Evolutionary conservation across 2,888 invertebrate species (phyloP), one percentile per base, ranked within the genome.

Genomic region (Eupithecia vulgata): DNA sequence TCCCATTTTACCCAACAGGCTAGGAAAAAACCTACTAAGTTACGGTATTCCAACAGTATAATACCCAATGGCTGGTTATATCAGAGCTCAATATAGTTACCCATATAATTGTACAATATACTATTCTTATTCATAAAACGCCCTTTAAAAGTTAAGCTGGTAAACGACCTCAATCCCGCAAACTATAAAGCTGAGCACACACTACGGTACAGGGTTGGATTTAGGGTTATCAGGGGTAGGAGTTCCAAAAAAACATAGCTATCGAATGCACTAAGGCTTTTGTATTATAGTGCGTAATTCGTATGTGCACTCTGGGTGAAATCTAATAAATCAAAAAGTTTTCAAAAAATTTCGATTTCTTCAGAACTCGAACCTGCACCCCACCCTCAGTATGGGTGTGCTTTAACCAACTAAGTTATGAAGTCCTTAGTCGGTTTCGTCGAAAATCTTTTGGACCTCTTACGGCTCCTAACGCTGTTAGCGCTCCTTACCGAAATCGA

Each of bases 61-160:
- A 71, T 61, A 34, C 17, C 15, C 59, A 59, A 72, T 72, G 37
- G 45, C 72, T 68, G 57, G 71, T 64, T 70, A 75, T 68, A 72
- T 75, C 68, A 72, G 74, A 76, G 71, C 72, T 72, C 71, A 68
- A 74, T 76, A n/a, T 62, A 30, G 30, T 1, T 30, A 30, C 30
- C 4, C 4, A 40, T 37, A 77, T 75, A n/a, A n/a, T n/a, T n/a
- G n/a, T n/a, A n/a, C n/a, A n/a, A n/a, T n/a, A n/a, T n/a, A n/a
- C n/a, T n/a, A 78, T 78, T 78, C 74, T 78, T 80, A 79, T 80
- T 80, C 78, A 78, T 78, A 75, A 72, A 75, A 73, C 72, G 71
- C 76, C 74, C 76, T 78, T 80, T 70, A 75, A 67, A 77, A 76
- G 76, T 77, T 78, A 78, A 78, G 79, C 78, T 79, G 66, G 70